Conservation (phyloP, 53 echinoderm and acorn worm genomes). For the Echinarachnius parma region DNA sequence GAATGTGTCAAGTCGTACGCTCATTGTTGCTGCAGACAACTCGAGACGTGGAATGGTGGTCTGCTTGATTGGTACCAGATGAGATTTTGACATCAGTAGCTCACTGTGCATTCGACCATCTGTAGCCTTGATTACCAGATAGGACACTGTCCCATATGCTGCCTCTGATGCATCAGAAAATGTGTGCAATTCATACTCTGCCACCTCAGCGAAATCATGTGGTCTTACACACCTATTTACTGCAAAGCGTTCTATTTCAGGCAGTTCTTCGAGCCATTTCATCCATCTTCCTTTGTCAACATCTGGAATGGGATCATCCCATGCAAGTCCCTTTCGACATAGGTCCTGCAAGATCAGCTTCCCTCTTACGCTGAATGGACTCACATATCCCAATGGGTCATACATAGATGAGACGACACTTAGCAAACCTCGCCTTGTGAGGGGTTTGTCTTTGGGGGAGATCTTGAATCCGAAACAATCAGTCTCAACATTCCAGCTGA, state of each 20-base stretch:
- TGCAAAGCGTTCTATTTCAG: slow-evolving; percentile 47
- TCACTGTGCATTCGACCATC: slow-evolving; percentile 30
- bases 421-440: slow-evolving; percentile 32
- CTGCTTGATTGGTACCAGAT: slow-evolving; percentile 29
- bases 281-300: no score
- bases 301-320: slow-evolving; percentile 40
- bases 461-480: slow-evolving; percentile 37
- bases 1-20: slow-evolving; percentile 38
- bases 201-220: slow-evolving; percentile 18
- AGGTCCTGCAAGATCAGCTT: slow-evolving; percentile 35
- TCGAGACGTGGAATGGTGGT: slow-evolving; percentile 47
- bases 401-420: slow-evolving; percentile 27
- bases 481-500: slow-evolving; percentile 38
- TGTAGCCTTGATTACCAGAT: slow-evolving; percentile 27
- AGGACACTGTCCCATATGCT: slow-evolving; percentile 55
- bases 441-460: slow-evolving; percentile 18
- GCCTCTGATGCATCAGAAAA: slow-evolving; percentile 63
- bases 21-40: slow-evolving; percentile 46
- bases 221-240: slow-evolving; percentile 61
- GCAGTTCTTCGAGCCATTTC: slow-evolving; percentile 44
- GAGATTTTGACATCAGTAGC: slow-evolving; percentile 23
- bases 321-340: slow-evolving; percentile 12
- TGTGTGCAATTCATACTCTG: slow-evolving; percentile 50
- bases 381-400: slow-evolving; percentile 14
- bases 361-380: slow-evolving; percentile 21